These are phyloP conservation scores for Drosophila gunungcola DNA, from an alignment of 1,140 invertebrate species.

Conservation along the genomic window DNA sequence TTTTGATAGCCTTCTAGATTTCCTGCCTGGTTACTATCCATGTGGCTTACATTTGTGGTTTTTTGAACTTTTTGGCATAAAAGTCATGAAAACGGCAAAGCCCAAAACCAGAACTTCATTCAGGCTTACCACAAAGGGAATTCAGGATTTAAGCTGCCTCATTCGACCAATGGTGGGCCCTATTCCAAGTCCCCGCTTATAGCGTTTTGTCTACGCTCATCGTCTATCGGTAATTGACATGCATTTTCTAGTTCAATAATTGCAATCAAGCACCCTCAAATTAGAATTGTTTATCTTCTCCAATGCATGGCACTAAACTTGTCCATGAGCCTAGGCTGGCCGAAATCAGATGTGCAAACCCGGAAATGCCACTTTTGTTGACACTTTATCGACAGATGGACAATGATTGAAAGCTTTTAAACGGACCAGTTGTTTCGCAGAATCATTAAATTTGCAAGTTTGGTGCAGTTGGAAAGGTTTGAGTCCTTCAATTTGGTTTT, in stretches of 20 bases:
- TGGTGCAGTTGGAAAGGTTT: neutral
- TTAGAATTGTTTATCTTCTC: constrained; percentile 1
- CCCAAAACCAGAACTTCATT: neutral
- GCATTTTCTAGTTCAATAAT: constrained; percentile 54
- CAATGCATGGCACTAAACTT: neutral
- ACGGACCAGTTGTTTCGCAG: neutral
- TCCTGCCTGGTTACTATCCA: neutral
- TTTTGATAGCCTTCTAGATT: neutral
- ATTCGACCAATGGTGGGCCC: neutral
- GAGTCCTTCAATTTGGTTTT: neutral
- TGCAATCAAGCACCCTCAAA: constrained; percentile 54
- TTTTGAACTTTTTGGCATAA: neutral
- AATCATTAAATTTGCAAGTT: neutral
- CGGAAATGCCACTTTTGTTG: constrained; percentile 30
- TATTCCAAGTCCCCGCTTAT: neutral
- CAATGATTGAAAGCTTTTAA: neutral
- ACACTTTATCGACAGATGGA: neutral
- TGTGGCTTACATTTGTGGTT: neutral
- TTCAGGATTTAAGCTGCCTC: constrained; percentile 6
- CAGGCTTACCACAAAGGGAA: neutral
- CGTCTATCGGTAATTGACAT: constrained; percentile 34
- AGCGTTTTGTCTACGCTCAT: neutral
- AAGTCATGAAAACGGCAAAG: neutral
- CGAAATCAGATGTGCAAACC: constrained; percentile 43
- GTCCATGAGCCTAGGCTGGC: neutral